These are phyloP conservation scores for Chaetodon trifascialis DNA, from an alignment of 2,113 vertebrate genomes.

Conservation along the genomic window DNA sequence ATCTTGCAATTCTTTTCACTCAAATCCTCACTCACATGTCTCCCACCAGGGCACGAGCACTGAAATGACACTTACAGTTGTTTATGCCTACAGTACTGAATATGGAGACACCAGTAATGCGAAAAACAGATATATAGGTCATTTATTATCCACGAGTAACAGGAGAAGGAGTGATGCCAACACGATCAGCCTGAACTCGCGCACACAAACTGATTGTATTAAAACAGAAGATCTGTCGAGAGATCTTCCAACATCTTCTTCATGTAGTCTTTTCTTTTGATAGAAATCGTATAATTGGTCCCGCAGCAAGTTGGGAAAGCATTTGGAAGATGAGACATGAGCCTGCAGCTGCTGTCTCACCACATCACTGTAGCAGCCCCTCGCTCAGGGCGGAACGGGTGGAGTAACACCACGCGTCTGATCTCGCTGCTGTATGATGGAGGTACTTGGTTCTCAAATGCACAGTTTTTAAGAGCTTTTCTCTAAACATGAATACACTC, in stretches of 20 bases:
- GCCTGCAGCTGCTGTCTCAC: conserved; percentile 9
- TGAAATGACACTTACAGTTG: background rate
- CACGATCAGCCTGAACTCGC: background rate
- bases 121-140: background rate
- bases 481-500: conserved; percentile 1
- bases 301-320: conserved; percentile 19
- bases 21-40: background rate
- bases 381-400: background rate
- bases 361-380: background rate
- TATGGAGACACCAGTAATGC: background rate
- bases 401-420: conserved; percentile 8
- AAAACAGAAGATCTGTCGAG: conserved; percentile 4
- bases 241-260: conserved; percentile 3
- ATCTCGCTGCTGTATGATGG: conserved; percentile 25
- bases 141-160: background rate
- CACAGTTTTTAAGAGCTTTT: conserved; percentile 33
- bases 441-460: conserved; percentile 58
- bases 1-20: conserved; percentile 1
- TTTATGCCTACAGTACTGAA: background rate
- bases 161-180: background rate
- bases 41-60: too few species aligned
- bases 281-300: conserved; percentile 43
- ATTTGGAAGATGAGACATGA: conserved; percentile 3
- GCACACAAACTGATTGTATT: conserved; percentile 21
- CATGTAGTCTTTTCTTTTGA: background rate